Evolutionary conservation across 1,140 invertebrate genomes (phyloP).

Genomic region (Trachymyrmex cornetzi): DNA sequence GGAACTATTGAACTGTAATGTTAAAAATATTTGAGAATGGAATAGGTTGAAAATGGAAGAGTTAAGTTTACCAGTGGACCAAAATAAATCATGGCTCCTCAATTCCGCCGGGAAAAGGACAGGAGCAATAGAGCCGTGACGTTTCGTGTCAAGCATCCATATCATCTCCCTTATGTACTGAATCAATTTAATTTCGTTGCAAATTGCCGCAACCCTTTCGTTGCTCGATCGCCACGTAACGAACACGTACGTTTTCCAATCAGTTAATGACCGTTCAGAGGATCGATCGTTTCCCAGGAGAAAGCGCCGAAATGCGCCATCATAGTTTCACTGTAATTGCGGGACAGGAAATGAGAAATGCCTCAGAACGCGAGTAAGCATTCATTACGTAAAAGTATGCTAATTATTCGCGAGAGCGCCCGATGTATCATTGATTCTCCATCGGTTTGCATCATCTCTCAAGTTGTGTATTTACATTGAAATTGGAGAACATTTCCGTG

Average conservation of each 20-base stretch:
- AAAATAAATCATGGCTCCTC: constrained; percentile 55
- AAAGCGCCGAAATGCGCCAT: constrained; percentile 74
- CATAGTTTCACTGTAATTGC: constrained; percentile 75
- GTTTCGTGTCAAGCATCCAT: constrained; percentile 64
- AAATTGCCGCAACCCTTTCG: constrained; percentile 75
- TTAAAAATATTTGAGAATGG: constrained; percentile 6
- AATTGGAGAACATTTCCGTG: constrained; percentile 43
- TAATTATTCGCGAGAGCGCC: constrained; percentile 68
- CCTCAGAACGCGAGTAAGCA: constrained; percentile 41
- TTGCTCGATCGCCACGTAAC: constrained; percentile 56
- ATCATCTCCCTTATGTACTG: constrained; percentile 65
- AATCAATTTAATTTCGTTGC: constrained; percentile 75
- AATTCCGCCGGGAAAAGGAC: constrained; percentile 41
- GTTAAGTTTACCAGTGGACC: constrained; percentile 36
- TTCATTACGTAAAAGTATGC: constrained; percentile 73
- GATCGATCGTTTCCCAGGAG: constrained; percentile 70
- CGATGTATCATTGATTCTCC: constrained; percentile 56
- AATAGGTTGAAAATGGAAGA: neutral
- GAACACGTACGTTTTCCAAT: constrained; percentile 73
- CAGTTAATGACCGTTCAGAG: constrained; percentile 75
- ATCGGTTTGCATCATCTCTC: constrained; percentile 30
- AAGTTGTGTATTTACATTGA: constrained; percentile 33
- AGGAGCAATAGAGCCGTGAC: constrained; percentile 13
- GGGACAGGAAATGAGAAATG: constrained; percentile 75
- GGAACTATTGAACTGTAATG: neutral